These are phyloP conservation scores for Acipenser ruthenus DNA, from an alignment of 2,797 vertebrate species.

Conservation along the genomic window DNA sequence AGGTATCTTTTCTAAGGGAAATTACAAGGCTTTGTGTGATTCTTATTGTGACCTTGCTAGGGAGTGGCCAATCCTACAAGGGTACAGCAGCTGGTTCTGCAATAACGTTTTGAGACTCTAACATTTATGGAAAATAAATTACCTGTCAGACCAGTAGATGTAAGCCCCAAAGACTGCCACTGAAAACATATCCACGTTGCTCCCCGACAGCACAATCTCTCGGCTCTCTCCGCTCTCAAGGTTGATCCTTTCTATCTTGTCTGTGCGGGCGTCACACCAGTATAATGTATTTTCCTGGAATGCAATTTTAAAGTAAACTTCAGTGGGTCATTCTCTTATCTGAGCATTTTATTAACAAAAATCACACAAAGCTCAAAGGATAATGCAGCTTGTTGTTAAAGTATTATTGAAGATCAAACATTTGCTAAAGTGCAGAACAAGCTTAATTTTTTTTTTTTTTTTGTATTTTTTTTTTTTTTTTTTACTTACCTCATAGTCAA, in stretches of 20 bases:
- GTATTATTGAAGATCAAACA: slow-evolving; percentile 20
- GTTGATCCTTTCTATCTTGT: slow-evolving; percentile 99
- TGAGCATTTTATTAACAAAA: slow-evolving; percentile 44
- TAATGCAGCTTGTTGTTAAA: slow-evolving; percentile 24
- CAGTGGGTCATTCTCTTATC: slow-evolving; percentile 33
- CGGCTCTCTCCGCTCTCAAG: slow-evolving; percentile 91
- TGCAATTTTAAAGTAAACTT: slow-evolving; percentile 72
- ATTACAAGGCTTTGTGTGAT: slow-evolving; percentile 33
- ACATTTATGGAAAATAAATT: slow-evolving; percentile 87
- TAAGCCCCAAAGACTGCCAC: slow-evolving; percentile 94
- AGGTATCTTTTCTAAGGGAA: slow-evolving; percentile 33
- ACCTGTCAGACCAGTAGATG: slow-evolving; percentile 99
- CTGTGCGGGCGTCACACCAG: slow-evolving; percentile 95
- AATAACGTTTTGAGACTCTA: slow-evolving; percentile 56
- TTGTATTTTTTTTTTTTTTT: no score
- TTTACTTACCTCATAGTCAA: slow-evolving; percentile 83
- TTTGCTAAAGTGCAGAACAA: slow-evolving; percentile 16
- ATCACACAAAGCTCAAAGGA: slow-evolving; percentile 34
- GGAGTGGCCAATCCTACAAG: slow-evolving; percentile 61
- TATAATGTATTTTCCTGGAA: slow-evolving; percentile 97
- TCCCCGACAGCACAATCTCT: slow-evolving; percentile 90
- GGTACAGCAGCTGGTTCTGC: slow-evolving; percentile 58
- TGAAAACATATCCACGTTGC: slow-evolving; percentile 96
- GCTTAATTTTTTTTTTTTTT: slow-evolving; percentile 4
- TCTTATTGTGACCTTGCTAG: slow-evolving; percentile 50